Evolutionary conservation across 2,113 vertebrate genomes (phyloP), one percentile per base, ranked within the genome.

Genomic region (Heterochromis multidens): DNA sequence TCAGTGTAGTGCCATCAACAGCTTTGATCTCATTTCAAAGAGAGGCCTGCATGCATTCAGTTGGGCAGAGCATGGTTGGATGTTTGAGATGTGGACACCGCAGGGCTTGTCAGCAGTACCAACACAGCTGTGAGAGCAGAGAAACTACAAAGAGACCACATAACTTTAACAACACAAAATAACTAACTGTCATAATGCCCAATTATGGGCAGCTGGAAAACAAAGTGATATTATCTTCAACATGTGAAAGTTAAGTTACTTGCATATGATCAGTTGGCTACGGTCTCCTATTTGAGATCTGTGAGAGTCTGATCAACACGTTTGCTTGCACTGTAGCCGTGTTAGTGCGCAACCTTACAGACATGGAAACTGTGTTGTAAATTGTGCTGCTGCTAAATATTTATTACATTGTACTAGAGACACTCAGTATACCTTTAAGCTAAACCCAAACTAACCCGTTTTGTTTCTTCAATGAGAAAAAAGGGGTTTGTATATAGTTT

Each of bases 11-110:
- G 89, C 83, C 87, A 91, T 80, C 56, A 60, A 60, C 90, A 76
- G 90, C 92, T 95, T 92, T 91, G 89, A 92, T 93, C 88, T 13
- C 3, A 40, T 93, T 94, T 93, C 90, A 93, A 92, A 91, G 88
- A 46, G 77, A 29, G 60, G 88, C 79, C 83, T 7, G 81, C 89
- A 84, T 91, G 63, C 77, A 57, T 91, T 92, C 54, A 70, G 74
- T 87, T 82, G 80, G 81, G 67, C 84, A 29, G 77, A 88, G 59
- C 80, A 87, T 1, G 88, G 89, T 87, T 72, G 88, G 79, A 79
- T 89, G 88, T 93, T 93, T 88, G 89, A 89, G 87, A 87, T 91
- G 89, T 82, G 90, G 93, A 89, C 80, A 87, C 92, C 60, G 80
- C 92, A 65, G 91, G 86, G 87, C 80, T 88, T 91, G 91, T 93